Evolutionary conservation across 2,797 vertebrate species (phyloP), one percentile per base, ranked within the genome.

Genomic region (Brachyrhaphis roseni): DNA sequence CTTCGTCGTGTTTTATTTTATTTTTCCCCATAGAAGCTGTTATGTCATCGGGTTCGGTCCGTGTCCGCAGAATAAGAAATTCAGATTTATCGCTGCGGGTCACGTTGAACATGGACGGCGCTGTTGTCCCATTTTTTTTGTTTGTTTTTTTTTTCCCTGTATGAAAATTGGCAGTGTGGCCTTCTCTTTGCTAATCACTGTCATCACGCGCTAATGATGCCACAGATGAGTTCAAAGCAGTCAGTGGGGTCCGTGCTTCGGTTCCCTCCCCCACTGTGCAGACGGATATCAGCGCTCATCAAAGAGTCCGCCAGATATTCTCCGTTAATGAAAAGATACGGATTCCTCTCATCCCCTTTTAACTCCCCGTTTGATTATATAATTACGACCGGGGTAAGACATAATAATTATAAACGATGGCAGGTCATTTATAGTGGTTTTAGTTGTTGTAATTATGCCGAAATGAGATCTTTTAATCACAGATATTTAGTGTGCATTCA

Each of bases 221-320:
- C 90, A 89, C 80, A 70, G 82, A 87, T 81, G 86, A 90, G 88
- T 91, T 93, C 82, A 91, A 91, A 92, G 90, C 83, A 83, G 87
- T 77, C 78, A 26, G 80, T 68, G 84, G 90, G 88, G 86, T 84
- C 89, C 75, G 15, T 23, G 68, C 82, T 23, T 47, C 81, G 66
- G 78, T 71, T 81, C 78, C 80, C 85, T 79, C 85, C 86, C 88
- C 83, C 23, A 68, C 86, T 75, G 82, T 18, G 83, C 84, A 26
- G 28, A 76, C 74, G 74, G 66, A 82, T 84, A 88, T 86, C 85
- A 73, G 77, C 2, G n/a, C 84, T 89, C 86, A 89, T 91, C 90
- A 93, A 91, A 92, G 85, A 84, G 85, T 86, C 78, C 71, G 62
- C 49, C 76, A 90, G 83, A 91, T 88, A 84, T 88, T 88, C 85